phyloP scores from a whole-genome alignment of 2,888 invertebrate species.

The Parelbella ahira region DNA sequence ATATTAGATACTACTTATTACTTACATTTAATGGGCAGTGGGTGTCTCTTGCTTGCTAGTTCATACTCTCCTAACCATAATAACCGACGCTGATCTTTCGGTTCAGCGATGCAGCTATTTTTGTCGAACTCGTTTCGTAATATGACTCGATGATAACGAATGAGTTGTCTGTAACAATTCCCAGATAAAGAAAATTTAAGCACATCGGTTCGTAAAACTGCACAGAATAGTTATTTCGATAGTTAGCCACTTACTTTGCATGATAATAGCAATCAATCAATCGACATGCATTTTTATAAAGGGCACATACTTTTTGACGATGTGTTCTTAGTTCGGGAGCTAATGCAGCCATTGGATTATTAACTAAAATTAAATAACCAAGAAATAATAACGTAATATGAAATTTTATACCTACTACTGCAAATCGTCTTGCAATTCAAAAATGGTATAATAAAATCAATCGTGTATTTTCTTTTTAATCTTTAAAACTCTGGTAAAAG shows the following conservation, averaged over 20 bases:
- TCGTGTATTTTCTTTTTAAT: no score
- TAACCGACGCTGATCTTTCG: conserved; percentile 87
- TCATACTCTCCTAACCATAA: conserved; percentile 89
- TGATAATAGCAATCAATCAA: conserved; percentile 81
- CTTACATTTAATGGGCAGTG: conserved; percentile 87
- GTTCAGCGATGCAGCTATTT: conserved; percentile 79
- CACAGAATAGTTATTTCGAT: no score
- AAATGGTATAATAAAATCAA: no score
- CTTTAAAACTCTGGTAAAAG: no score
- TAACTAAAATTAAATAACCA: no score
- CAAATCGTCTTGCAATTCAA: no score
- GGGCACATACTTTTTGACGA: conserved; percentile 85
- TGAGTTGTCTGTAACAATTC: conserved; percentile 84
- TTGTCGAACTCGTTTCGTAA: conserved; percentile 92
- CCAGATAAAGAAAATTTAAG: no score
- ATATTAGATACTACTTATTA: no score
- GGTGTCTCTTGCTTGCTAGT: conserved; percentile 83
- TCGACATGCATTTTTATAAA: conserved; percentile 87
- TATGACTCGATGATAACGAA: conserved; percentile 88
- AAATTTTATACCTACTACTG: no score
- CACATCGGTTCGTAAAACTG: no score
- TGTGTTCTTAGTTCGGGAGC: conserved; percentile 76
- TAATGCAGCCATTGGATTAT: no score
- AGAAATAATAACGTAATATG: no score
- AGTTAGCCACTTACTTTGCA: conserved; percentile 78